phyloP scores from a whole-genome alignment of 2,797 vertebrate species.

The Nyctalus aviator region DNA sequence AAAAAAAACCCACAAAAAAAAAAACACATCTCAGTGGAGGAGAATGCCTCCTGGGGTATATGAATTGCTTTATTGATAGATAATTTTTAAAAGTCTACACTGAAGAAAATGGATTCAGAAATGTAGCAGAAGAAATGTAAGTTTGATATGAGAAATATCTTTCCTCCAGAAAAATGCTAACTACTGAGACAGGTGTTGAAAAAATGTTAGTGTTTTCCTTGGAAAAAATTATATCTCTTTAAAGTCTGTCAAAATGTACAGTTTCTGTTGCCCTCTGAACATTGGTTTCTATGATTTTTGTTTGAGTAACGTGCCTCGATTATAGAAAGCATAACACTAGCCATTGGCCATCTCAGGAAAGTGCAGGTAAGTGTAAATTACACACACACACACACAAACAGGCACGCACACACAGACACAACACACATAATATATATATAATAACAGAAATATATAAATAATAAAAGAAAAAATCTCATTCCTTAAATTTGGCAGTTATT shows the following conservation, averaged over 20 bases:
- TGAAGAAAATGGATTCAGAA: background rate
- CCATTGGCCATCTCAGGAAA: background rate
- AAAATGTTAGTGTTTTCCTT: background rate
- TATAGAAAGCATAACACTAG: background rate
- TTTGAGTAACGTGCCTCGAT: background rate
- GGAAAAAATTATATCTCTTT: background rate
- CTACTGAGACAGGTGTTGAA: background rate
- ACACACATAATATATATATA: background rate
- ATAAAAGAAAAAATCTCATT: background rate
- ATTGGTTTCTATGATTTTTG: background rate
- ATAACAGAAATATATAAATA: background rate
- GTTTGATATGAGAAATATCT: background rate
- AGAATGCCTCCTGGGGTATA: background rate
- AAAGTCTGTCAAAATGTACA: background rate
- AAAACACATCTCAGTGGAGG: background rate
- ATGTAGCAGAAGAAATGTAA: background rate
- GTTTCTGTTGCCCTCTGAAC: background rate
- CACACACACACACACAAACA: too few relatives aligned
- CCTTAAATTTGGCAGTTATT: conserved; percentile 3
- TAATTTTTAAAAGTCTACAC: background rate
- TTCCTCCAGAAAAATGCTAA: background rate
- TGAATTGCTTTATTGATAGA: background rate
- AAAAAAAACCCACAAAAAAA: too few relatives aligned
- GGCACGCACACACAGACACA: too few relatives aligned
- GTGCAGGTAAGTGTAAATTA: background rate